Base-by-base conservation (phyloP, 2,888 invertebrate species). In the Portevinia maculata region DNA sequence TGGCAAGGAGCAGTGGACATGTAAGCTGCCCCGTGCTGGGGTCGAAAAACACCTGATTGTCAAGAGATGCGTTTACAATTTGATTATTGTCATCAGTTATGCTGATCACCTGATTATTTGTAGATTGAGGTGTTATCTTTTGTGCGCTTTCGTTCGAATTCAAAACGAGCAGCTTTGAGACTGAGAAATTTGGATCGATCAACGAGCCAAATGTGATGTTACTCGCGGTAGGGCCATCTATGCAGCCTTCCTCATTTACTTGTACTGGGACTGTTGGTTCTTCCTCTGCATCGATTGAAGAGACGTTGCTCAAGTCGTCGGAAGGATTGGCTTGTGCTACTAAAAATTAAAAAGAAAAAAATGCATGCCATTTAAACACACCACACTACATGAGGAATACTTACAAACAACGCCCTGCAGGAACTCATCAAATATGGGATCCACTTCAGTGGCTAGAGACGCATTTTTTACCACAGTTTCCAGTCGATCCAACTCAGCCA, bases 81-180 rank as follows among this genome's bases (percentile, higher is more conserved):
- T 74, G 69, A 53, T 15, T 79, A 34, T 30, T 71, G 13, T 39
- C 78, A 7, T 84, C 85, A 8, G 78, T 70, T 5, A 86, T 84
- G 15, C 79, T 73, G 34, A 85, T 85, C 9, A 84, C 74, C 37
- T 46, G 67, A n/a, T 83, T 67, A 9, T 19, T 15, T 9, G 44
- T 19, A 1, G 53, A 17, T 0, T 64, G 62, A n/a, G 70, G 55
- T 4, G 86, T 86, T 24, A 34, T 17, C 28, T 88, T 90, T 19
- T 88, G 89, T 2, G 87, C 86, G 60, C 88, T 89, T 30, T 90
- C 90, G 65, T 88, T 89, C 0, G 89, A 86, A 59, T 89, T 90
- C 9, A 90, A 59, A 8, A 90, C 88, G 13, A 90, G 88, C n/a
- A 90, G 79, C 71, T 90, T 90, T 1, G 90, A 89, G 34, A 90